phyloP scores from a whole-genome alignment of 2,888 invertebrate species.

The Branchipolynoe longqiensis region DNA sequence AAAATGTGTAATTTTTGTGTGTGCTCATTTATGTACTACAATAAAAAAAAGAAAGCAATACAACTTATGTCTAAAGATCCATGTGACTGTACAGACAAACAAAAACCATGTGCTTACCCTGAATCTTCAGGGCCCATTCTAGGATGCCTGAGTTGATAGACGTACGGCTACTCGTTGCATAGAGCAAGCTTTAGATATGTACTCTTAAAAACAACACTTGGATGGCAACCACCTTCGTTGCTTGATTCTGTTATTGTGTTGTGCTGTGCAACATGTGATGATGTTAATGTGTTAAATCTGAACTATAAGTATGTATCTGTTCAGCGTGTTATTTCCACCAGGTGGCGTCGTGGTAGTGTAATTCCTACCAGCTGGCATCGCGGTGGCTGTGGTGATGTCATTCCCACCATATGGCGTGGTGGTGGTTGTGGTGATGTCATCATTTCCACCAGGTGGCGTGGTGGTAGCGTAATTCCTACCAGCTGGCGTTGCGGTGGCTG shows the following conservation, averaged over 20 bases:
- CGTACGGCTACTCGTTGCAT: neutral
- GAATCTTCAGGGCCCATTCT: neutral
- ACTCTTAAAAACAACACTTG: neutral
- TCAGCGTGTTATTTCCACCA: no score
- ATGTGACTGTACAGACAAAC: neutral
- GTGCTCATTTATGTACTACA: constrained; percentile 11
- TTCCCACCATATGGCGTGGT: no score
- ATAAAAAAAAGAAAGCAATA: constrained; percentile 30
- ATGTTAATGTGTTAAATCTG: neutral
- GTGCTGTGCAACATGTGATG: constrained; percentile 36
- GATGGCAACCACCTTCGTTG: neutral
- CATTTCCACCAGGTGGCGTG: no score
- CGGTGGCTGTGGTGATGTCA: no score
- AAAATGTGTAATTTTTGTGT: neutral
- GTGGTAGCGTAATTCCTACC: no score
- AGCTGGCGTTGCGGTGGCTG: no score
- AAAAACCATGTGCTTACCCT: neutral
- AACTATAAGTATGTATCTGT: neutral
- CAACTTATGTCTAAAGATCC: constrained; percentile 8
- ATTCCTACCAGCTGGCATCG: no score
- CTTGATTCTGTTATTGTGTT: constrained; percentile 22
- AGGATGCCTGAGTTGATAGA: neutral
- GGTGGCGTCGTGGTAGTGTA: no score
- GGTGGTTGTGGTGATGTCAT: neutral
- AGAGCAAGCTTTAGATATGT: neutral